These are phyloP conservation scores for Aegotheles bennettii DNA, from an alignment of 2,113 vertebrate genomes.

Conservation along the genomic window DNA sequence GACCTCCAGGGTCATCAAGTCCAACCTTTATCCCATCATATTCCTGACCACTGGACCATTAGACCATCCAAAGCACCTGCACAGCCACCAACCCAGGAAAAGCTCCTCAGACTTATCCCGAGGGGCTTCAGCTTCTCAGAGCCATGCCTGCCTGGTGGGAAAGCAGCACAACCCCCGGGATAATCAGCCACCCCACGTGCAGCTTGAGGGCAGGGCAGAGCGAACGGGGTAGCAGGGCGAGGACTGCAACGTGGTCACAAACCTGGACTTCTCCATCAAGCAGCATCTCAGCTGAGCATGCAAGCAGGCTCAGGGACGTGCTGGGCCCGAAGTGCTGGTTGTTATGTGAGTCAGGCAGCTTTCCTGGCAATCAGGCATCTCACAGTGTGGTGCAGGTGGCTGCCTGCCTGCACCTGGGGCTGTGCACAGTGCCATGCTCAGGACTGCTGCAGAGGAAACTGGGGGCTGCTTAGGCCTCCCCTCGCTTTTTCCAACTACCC, in stretches of 20 bases:
- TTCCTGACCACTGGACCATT: too few relatives aligned
- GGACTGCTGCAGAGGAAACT: not conserved
- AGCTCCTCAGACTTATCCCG: fast-evolving
- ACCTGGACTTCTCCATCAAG: fast-evolving
- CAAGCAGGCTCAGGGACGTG: not conserved
- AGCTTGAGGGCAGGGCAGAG: not conserved
- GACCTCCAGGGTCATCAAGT: too few relatives aligned
- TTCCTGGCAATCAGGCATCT: not conserved
- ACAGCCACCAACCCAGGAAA: fast-evolving
- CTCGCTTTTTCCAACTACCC: fast-evolving
- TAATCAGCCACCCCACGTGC: not conserved
- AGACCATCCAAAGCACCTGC: fast-evolving
- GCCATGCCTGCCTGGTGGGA: fast-evolving
- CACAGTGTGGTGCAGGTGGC: not conserved
- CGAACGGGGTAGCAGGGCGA: fast-evolving
- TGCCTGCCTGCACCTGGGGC: constrained; percentile 47
- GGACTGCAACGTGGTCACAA: fast-evolving
- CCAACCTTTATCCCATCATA: too few relatives aligned
- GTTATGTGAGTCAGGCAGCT: constrained; percentile 6
- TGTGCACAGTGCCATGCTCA: too few relatives aligned
- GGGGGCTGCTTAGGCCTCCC: not conserved
- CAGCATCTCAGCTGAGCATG: fast-evolving
- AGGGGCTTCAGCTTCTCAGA: not conserved
- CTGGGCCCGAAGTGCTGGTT: not conserved
- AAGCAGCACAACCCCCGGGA: not conserved